phyloP scores from a whole-genome alignment of 1,140 invertebrate genomes.

The Drosophila sproati region DNA sequence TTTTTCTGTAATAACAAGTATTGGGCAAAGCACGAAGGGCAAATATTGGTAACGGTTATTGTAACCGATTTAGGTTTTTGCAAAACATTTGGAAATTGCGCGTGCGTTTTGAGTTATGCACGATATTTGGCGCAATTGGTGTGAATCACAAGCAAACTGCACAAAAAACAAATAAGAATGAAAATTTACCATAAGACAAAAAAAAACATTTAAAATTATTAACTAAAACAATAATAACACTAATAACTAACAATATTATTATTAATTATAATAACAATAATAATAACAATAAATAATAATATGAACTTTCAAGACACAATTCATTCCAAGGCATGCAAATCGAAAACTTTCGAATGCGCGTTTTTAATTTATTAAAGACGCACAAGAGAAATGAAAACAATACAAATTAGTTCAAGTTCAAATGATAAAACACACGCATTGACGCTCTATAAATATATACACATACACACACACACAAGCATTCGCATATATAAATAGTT shows the following conservation, averaged over 20 bases:
- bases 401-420: constrained; percentile 14
- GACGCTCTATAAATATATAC: not conserved
- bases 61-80: constrained; percentile 25
- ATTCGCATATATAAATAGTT: not conserved
- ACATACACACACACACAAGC: not conserved
- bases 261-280: not conserved
- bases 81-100: constrained; percentile 58
- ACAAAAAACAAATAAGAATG: not conserved
- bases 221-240: not conserved
- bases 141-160: not conserved
- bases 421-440: constrained; percentile 1
- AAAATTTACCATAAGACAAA: not conserved
- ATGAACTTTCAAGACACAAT: no score
- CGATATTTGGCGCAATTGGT: constrained; percentile 60
- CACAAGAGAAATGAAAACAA: not conserved
- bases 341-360: no score
- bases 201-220: not conserved
- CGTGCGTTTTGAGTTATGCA: constrained; percentile 68
- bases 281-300: not conserved
- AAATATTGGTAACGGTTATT: constrained; percentile 17
- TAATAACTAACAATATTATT: no score
- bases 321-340: no score
- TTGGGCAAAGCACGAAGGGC: constrained; percentile 37
- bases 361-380: not conserved
- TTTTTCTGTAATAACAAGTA: constrained; percentile 15